Conservation (phyloP, 2,797 vertebrate species). For the Adelosebastes latens region DNA sequence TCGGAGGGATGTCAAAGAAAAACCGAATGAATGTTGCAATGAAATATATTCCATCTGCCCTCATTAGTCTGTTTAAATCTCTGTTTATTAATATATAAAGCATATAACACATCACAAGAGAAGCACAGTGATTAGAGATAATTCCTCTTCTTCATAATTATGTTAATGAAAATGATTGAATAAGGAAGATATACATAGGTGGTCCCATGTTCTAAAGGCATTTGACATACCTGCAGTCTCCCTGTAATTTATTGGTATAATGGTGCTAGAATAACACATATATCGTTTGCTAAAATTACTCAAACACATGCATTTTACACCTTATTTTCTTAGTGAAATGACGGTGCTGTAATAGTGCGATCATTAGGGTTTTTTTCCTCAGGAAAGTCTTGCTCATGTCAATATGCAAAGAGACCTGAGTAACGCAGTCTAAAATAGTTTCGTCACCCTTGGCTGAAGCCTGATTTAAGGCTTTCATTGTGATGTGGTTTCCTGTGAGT, state of each 20-base stretch:
- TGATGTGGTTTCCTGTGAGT: conserved; percentile 47
- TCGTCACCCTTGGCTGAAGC: not conserved
- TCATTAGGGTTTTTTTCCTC: not conserved
- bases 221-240: not conserved
- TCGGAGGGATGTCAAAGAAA: not conserved
- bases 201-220: not conserved
- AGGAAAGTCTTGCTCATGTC: not conserved
- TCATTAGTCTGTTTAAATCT: not conserved
- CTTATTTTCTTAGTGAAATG: not conserved
- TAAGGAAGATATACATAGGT: not conserved
- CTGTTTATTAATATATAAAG: not conserved
- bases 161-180: not conserved
- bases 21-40: not conserved
- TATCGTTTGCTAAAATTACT: not conserved
- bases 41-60: not conserved
- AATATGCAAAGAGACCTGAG: not conserved
- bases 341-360: not conserved
- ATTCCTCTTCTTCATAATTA: not conserved
- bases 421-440: not conserved
- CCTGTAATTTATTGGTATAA: not conserved
- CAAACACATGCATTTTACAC: not conserved
- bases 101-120: not conserved
- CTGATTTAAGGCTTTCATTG: not conserved
- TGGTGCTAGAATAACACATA: not conserved
- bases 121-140: too few relatives aligned